Base-by-base conservation (phyloP, 2,113 vertebrate genomes). In the Chloropsis hardwickii region DNA sequence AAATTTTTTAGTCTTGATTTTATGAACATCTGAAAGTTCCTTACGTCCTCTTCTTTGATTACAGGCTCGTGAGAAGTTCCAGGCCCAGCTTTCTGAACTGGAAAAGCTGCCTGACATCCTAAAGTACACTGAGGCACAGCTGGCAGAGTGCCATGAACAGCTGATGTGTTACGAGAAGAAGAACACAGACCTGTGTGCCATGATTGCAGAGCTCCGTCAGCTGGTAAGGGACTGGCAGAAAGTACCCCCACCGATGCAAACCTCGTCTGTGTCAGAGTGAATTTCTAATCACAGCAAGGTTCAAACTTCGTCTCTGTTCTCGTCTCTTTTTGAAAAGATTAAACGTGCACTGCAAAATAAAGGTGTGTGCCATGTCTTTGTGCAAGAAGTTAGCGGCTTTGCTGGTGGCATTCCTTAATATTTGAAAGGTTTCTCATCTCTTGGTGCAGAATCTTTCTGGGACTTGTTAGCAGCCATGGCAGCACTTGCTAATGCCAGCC, bases 101-200 rank as follows among this genome's bases (percentile, higher is more conserved):
- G 98, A 99, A 69, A 98, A 98, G 40, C 98, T 99, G 21, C 99
- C 99, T 0, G 98, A 99, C 74, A 97, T 98, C 62, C 90, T 99
- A 18, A 98, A 97, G 77, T 95, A 98, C 40, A 97, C 98, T 0
- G 98, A 99, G 93, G 92, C 98, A 3, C 98, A 98, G 82, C 96
- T 99, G 79, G 98, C 98, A 48, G 98, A 99, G 79, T 98, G 98
- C 70, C 98, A 98, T 70, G 97, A 99, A 10, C 98, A 98, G 87
- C 98, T 98, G 70, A 97, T 97, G 85, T 90, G 92, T 78, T 99
- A 98, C 0, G 99, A 99, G 97, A 98, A 98, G 92, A 99, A 98
- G 93, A 98, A 97, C 39, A 20, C 91, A 5, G 99, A 99, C 74
- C 98, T 99, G 71, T 98, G 97, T 72, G 88, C 94, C 22, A 97